A percentile compares a stretch with the other conserved stretches of the same genome.
Conservation (phyloP, 2,888 invertebrate genomes). For the Eilema griseolum region DNA sequence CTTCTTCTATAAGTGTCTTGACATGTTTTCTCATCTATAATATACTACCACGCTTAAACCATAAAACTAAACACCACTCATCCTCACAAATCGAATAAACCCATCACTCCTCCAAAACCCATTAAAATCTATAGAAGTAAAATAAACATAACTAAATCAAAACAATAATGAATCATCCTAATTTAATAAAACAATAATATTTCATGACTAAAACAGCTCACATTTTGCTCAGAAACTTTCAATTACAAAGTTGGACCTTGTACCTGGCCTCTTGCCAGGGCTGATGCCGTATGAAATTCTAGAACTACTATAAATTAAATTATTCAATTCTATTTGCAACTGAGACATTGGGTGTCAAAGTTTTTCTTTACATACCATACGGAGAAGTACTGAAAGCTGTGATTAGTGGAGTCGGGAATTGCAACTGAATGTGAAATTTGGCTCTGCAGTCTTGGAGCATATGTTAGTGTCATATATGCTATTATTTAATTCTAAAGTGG, state of each 20-base stretch:
- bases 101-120: background rate
- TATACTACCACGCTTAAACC: background rate
- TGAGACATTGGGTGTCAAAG: constrained; percentile 61
- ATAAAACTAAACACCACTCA: background rate
- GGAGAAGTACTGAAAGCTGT: constrained; percentile 12
- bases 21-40: background rate
- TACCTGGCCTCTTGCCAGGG: constrained; percentile 70
- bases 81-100: background rate
- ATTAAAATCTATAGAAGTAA: background rate
- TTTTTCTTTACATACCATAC: constrained; percentile 49
- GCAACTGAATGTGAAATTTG: background rate
- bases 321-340: constrained; percentile 67
- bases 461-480: background rate
- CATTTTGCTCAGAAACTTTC: constrained; percentile 63
- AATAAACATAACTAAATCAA: constrained; percentile 19
- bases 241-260: constrained; percentile 67
- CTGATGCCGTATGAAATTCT: constrained; percentile 57
- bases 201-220: constrained; percentile 59
- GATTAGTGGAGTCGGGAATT: constrained; percentile 13
- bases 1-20: background rate
- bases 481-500: too few species aligned
- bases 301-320: constrained; percentile 71
- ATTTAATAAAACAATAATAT: constrained; percentile 55
- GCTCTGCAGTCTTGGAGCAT: background rate
- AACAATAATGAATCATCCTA: constrained; percentile 44